Percentiles rank a stretch among this genome's conserved stretches.
Evolutionary conservation across 2,797 vertebrate genomes (phyloP).

Genomic region (Ptychobarbus kaznakovi): DNA sequence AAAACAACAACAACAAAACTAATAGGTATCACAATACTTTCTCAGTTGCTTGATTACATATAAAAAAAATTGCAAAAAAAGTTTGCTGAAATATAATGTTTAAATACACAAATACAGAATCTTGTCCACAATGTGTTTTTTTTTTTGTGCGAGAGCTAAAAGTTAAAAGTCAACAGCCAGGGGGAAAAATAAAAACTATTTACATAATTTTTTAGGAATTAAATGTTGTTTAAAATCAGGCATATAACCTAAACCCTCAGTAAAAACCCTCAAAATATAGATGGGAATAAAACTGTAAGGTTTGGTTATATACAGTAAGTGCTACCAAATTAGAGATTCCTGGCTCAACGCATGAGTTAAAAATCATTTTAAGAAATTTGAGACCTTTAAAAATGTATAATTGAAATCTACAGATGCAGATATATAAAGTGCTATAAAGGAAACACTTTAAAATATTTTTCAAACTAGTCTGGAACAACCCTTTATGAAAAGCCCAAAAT

Average conservation of each 20-base stretch:
- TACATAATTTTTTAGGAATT: too few relatives aligned
- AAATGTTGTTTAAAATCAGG: too few relatives aligned
- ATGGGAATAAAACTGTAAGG: background rate
- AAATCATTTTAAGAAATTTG: background rate
- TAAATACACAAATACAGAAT: too few relatives aligned
- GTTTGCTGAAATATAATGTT: too few relatives aligned
- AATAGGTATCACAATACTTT: background rate
- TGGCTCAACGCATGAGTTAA: background rate
- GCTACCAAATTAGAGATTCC: background rate
- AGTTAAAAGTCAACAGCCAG: too few relatives aligned
- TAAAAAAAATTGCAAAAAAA: background rate
- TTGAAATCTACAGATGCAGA: background rate
- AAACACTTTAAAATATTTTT: background rate
- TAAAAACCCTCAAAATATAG: background rate
- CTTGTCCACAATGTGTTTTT: too few relatives aligned
- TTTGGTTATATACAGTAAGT: background rate
- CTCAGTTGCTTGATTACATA: background rate
- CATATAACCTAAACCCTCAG: too few relatives aligned
- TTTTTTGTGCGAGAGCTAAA: too few relatives aligned
- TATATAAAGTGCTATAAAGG: background rate
- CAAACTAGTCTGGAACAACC: background rate
- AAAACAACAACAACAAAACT: too few relatives aligned
- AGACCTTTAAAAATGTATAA: background rate
- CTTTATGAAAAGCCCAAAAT: background rate
- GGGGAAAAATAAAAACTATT: too few relatives aligned